Conservation (phyloP, 23 tunicate species). For the Styela plicata region DNA sequence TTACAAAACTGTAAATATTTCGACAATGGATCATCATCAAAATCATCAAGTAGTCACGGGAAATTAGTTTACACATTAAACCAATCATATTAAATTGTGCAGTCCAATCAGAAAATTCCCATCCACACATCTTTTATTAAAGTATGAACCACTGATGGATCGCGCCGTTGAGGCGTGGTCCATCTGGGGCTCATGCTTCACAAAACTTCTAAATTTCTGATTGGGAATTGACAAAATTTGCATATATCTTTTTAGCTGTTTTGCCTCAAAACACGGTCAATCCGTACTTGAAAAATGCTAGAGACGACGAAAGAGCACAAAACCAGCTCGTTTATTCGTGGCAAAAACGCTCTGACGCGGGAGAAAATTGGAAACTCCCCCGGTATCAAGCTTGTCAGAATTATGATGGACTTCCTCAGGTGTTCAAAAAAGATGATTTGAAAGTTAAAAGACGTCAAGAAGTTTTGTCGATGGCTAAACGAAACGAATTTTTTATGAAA, state of each 20-base stretch:
- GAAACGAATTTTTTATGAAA: background rate
- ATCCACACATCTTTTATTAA: too few species aligned
- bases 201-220: too few species aligned
- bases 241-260: constrained; percentile 11
- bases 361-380: constrained; percentile 14
- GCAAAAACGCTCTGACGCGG: background rate
- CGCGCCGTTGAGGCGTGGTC: too few species aligned
- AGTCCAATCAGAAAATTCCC: too few species aligned
- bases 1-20: too few species aligned
- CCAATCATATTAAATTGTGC: too few species aligned
- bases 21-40: too few species aligned
- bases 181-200: too few species aligned
- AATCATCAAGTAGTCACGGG: too few species aligned
- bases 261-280: background rate
- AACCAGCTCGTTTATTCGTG: constrained; percentile 2
- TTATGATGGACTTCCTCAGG: background rate
- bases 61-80: too few species aligned
- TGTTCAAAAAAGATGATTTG: background rate
- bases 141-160: too few species aligned
- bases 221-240: too few species aligned
- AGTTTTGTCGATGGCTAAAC: background rate
- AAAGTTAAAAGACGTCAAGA: background rate
- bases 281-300: background rate
- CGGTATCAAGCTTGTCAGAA: background rate
- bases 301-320: constrained; percentile 11